Conservation (phyloP, 2,113 vertebrate species). For the Epinephelus fuscoguttatus region DNA sequence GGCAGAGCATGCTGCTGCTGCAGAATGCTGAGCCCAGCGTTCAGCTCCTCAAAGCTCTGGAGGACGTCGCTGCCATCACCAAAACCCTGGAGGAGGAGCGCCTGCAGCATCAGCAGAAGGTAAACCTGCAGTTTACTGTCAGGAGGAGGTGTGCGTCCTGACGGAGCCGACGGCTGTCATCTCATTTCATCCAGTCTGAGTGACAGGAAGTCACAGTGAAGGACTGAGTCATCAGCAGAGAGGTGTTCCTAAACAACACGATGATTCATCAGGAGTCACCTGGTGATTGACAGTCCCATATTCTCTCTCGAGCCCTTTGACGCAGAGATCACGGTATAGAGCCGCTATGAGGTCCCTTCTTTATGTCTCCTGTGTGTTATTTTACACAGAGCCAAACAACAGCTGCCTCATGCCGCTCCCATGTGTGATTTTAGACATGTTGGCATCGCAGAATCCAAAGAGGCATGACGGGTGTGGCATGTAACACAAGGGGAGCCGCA, state of each 20-base stretch:
- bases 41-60: slow-evolving; percentile 86
- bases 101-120: slow-evolving; percentile 83
- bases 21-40: slow-evolving; percentile 85
- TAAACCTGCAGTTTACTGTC: slow-evolving; percentile 19
- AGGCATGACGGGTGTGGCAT: no score
- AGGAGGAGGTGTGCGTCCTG: neutral
- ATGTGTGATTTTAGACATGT: no score
- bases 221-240: neutral
- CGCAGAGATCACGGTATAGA: no score
- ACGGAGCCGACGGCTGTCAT: neutral
- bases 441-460: no score
- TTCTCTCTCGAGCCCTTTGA: no score
- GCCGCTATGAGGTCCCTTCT: no score
- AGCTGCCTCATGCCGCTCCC: no score
- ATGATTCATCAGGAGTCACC: no score
- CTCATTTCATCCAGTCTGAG: neutral
- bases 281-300: no score
- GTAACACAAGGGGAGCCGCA: no score
- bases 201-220: neutral
- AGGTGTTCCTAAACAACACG: neutral
- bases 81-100: slow-evolving; percentile 86
- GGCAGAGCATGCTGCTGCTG: slow-evolving; percentile 86
- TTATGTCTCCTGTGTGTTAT: no score
- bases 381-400: no score
- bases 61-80: slow-evolving; percentile 81